These are phyloP conservation scores for Scaptomyza parva DNA, from an alignment of 2,888 invertebrate genomes.

Conservation along the genomic window DNA sequence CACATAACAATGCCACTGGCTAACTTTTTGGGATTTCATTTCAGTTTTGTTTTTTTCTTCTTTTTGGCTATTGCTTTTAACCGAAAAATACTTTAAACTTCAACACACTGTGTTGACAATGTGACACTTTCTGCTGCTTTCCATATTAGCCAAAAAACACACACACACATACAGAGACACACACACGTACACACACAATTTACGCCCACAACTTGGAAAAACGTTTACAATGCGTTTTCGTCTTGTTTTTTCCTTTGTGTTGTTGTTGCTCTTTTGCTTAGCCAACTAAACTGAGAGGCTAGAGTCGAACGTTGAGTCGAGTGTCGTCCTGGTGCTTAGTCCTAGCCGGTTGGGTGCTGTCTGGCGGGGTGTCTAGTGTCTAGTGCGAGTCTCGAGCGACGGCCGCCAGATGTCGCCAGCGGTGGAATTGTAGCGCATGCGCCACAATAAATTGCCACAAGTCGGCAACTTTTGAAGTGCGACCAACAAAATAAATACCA, in stretches of 20 bases:
- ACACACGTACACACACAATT: conserved; percentile 23
- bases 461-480: conserved; percentile 66
- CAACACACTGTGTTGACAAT: conserved; percentile 61
- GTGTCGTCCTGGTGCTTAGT: conserved; percentile 26
- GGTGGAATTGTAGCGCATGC: conserved; percentile 51
- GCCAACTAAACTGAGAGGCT: conserved; percentile 36
- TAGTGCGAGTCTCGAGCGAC: conserved; percentile 26
- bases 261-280: conserved; percentile 8
- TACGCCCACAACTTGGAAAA: conserved; percentile 24
- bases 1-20: conserved; percentile 65
- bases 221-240: conserved; percentile 17
- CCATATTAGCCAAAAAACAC: conserved; percentile 38
- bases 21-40: conserved; percentile 14
- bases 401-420: conserved; percentile 69
- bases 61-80: conserved; percentile 5
- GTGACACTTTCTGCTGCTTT: conserved; percentile 52
- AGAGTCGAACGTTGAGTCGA: conserved; percentile 10
- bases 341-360: conserved; percentile 37
- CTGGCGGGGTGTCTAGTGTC: conserved; percentile 1
- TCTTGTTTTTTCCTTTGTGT: not conserved
- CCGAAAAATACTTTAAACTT: conserved; percentile 55
- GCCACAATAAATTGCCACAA: conserved; percentile 63
- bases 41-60: not conserved
- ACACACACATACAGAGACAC: conserved; percentile 31
- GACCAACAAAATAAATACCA: conserved; percentile 65